phyloP scores from a whole-genome alignment of 2,113 vertebrate species.

The Campylomormyrus tamandua region DNA sequence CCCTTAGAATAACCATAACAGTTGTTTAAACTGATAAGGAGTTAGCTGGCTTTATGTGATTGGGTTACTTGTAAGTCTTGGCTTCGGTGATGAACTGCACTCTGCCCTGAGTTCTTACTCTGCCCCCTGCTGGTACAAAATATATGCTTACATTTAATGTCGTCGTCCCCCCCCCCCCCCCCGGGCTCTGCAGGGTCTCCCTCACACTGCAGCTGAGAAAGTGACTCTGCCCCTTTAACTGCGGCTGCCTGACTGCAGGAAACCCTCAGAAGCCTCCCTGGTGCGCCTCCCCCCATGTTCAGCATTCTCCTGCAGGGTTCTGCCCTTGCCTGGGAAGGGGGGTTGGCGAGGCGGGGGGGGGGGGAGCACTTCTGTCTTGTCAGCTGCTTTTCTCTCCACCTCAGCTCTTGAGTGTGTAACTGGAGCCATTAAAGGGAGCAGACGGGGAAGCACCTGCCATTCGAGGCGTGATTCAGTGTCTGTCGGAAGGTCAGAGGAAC shows the following conservation, averaged over 20 bases:
- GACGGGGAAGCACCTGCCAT: background rate
- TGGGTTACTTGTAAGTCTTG: background rate
- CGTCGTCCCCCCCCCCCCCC: background rate
- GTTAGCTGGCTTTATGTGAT: background rate
- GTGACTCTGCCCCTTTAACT: background rate
- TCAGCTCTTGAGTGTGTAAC: background rate
- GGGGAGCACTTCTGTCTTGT: background rate
- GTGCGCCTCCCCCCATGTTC: background rate
- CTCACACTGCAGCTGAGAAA: background rate
- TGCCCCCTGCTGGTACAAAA: background rate
- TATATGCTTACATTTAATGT: background rate
- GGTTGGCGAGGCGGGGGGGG: too few species aligned
- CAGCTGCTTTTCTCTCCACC: conserved; percentile 11
- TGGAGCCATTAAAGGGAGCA: background rate
- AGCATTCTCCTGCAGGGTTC: background rate
- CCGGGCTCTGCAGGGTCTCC: background rate
- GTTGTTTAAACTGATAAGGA: background rate
- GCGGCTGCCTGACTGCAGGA: background rate
- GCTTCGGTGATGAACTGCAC: background rate
- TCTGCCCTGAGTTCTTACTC: background rate
- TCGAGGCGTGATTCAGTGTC: background rate
- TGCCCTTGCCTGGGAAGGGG: background rate
- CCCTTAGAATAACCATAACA: background rate
- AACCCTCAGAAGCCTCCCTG: background rate
- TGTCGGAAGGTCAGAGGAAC: background rate